Percentiles rank a stretch among this genome's conserved stretches.
These are phyloP conservation scores for Ectropis grisescens DNA, from an alignment of 1,140 invertebrate genomes.

Conservation along the genomic window DNA sequence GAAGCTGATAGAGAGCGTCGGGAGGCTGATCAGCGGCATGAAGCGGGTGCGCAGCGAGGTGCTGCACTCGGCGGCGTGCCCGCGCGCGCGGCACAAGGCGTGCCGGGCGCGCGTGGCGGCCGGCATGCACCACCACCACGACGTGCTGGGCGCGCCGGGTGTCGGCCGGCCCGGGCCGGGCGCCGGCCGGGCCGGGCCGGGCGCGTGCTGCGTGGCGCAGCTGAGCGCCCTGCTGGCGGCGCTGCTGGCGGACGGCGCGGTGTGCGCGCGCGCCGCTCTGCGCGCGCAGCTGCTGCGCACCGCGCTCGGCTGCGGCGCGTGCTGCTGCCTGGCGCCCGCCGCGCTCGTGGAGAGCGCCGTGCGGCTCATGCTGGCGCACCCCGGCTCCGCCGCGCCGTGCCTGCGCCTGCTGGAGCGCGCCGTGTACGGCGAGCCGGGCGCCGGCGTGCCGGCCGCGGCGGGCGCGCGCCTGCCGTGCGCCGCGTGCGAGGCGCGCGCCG, in stretches of 20 bases:
- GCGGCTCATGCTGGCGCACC: conserved; percentile 42
- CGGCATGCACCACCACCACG: conserved; percentile 72
- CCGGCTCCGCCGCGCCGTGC: conserved; percentile 30
- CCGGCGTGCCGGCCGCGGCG: conserved; percentile 38
- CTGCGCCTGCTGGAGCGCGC: conserved; percentile 71
- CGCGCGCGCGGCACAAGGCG: conserved; percentile 63
- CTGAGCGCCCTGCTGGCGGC: conserved; percentile 71
- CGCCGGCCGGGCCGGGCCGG: conserved; percentile 63
- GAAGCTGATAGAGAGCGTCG: conserved; percentile 72
- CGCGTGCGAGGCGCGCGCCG: conserved; percentile 46
- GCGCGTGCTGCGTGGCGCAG: conserved; percentile 71
- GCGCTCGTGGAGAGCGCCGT: conserved; percentile 54
- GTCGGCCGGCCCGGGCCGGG: conserved; percentile 26
- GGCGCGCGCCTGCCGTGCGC: conserved; percentile 47
- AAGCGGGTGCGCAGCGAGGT: conserved; percentile 72
- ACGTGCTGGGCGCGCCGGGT: conserved; percentile 66
- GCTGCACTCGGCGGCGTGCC: conserved; percentile 68
- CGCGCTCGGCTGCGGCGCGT: conserved; percentile 72
- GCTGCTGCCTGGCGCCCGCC: conserved; percentile 75
- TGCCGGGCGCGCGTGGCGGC: conserved; percentile 52
- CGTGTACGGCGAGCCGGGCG: conserved; percentile 73
- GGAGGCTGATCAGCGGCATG: conserved; percentile 70
- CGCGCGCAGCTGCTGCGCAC: conserved; percentile 69
- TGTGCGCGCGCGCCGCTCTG: conserved; percentile 52
- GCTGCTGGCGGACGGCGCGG: conserved; percentile 64